Evolutionary conservation across 2,888 invertebrate genomes (phyloP), one percentile per base, ranked within the genome.

Genomic region (Mantis religiosa): DNA sequence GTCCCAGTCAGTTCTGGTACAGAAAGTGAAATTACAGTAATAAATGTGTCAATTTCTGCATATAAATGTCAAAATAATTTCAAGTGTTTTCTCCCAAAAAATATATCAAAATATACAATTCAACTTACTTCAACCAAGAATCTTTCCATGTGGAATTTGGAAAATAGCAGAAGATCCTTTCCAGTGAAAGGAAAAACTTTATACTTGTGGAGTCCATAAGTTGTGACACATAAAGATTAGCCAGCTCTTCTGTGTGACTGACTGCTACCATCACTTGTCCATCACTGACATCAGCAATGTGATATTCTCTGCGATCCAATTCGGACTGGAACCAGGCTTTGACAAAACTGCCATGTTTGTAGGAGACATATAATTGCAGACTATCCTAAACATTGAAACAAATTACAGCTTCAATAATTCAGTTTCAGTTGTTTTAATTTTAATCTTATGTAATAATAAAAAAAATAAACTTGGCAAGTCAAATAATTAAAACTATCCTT

Each of bases 191-290:
- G 0, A 96, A 95, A 92, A 98, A 98, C 91, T 95, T 95, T 91
- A 96, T 95, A 90, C 95, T 95, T 47, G 92, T 91, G 47, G 93
- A 93, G 91, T 95, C 94, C 92, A 95, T 94, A 90, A 94, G 94
- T 92, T 96, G 97, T 0, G 98, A 97, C 87, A 98, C 96, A 92
- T 98, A 98, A 89, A 98, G 94, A 93, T 98, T 96, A 6, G 97
- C 96, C 30, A 95, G 92, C 25, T 95, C 95, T 90, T 96, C 95
- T 0, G 95, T 95, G 93, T 98, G 97, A 92, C 96, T 96, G 88
- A 97, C 97, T 91, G 97, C 97, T 90, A 98, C 95, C 92, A 98
- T 96, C 90, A 97, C 95, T 93, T 97, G 95, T 91, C 96, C 96
- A 91, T 96, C 96, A 0, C 97, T 96, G 25, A 98, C 97, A 92